Conservation (phyloP, 1,140 invertebrate species). For the Panagrolaimus sp. region DNA sequence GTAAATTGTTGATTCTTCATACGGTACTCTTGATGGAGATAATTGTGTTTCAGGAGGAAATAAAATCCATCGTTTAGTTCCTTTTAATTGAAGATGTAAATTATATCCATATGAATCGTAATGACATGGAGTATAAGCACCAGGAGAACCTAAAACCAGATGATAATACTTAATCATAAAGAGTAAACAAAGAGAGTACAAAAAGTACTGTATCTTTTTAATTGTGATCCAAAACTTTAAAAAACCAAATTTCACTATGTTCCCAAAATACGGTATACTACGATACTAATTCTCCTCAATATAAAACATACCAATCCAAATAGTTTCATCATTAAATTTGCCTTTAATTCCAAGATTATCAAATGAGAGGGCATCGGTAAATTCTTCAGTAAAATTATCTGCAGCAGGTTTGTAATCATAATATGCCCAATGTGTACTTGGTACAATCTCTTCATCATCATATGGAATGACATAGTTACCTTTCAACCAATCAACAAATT, state of each 20-base stretch:
- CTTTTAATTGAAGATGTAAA: constrained; percentile 72
- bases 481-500: background rate
- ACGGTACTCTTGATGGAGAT: constrained; percentile 79
- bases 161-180: too few relatives aligned
- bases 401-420: constrained; percentile 24
- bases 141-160: constrained; percentile 68
- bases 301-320: constrained; percentile 27
- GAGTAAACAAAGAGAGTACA: too few relatives aligned
- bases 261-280: too few relatives aligned
- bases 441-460: background rate
- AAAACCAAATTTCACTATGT: too few relatives aligned
- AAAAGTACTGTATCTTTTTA: too few relatives aligned
- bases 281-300: too few relatives aligned
- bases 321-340: constrained; percentile 19
- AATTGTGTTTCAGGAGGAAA: constrained; percentile 71
- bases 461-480: background rate
- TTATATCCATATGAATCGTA: constrained; percentile 89
- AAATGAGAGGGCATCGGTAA: constrained; percentile 20
- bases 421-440: constrained; percentile 29
- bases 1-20: constrained; percentile 93
- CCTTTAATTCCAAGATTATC: constrained; percentile 14
- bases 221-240: too few relatives aligned
- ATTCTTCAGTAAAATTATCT: constrained; percentile 21
- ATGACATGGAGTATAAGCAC: constrained; percentile 85
- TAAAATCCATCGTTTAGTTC: constrained; percentile 83